Evolutionary conservation across 2,797 vertebrate genomes (phyloP), one percentile per base, ranked within the genome.

Genomic region (Catostomus latipinnis): DNA sequence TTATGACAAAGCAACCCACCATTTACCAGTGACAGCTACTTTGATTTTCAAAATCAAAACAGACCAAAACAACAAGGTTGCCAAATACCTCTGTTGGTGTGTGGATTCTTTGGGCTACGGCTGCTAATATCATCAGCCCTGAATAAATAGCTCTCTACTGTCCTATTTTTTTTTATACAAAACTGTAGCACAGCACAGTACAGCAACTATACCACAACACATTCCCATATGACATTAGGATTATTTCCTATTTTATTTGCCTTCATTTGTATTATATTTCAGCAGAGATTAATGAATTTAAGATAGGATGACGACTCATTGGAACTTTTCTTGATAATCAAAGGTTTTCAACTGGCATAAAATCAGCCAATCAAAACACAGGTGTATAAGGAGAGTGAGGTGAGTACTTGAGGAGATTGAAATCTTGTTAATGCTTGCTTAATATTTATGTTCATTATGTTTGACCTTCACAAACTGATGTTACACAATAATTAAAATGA

Each of bases 111-210:
- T 8, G 43, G 11, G 11, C 34, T 13, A 56, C 1, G 10, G 50
- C 73, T 76, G 74, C 62, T 76, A 76, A 76, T 56, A 57, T 76
- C 43, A 76, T 66, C 53, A 75, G 43, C 34, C 46, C 52, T 56
- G 34, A 66, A 34, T 18, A 54, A n/a, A 74, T 65, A 56, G 43
- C 74, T 57, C 43, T 76, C 11, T 43, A 76, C 11, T 18, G 8
- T 53, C 74, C 73, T 48, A 57, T 6, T 43, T 43, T 45, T 18
- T 43, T 43, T 62, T 3, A 18, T 18, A 13, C 14, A 75, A 57
- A 71, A 57, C 53, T 56, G 56, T 56, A 71, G 53, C 34, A 45
- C 34, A 34, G 34, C 34, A 34, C 34, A 34, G 34, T 2, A 34
- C 34, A 34, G 16, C 16, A 71, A 46, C 13, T 56, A 16, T 6